Evolutionary conservation across 2,888 invertebrate genomes (phyloP).

Genomic region (Deilephila porcellus): DNA sequence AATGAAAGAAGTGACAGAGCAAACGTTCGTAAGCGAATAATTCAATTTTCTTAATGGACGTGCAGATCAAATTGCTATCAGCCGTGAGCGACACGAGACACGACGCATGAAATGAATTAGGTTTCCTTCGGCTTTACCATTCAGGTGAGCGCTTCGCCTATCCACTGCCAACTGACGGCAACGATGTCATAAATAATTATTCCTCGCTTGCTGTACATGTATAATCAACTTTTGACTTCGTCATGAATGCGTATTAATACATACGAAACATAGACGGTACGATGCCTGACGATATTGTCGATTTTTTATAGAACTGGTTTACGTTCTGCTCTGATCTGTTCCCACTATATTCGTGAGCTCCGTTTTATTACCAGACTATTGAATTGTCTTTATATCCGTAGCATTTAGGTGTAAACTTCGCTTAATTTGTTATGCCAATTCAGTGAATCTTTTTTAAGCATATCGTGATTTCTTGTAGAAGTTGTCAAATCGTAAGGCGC

Average conservation of each 20-base stretch:
- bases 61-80: conserved; percentile 67
- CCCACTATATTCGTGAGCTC: conserved; percentile 51
- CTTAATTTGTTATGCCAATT: conserved; percentile 39
- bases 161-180: conserved; percentile 44
- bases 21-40: conserved; percentile 49
- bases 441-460: background rate
- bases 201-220: conserved; percentile 38
- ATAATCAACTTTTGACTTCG: conserved; percentile 30
- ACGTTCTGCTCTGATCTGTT: conserved; percentile 43
- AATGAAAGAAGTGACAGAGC: conserved; percentile 13
- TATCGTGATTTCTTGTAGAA: background rate
- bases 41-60: conserved; percentile 70
- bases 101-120: conserved; percentile 69
- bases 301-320: conserved; percentile 48
- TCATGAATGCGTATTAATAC: conserved; percentile 37
- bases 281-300: conserved; percentile 43
- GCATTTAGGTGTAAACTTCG: conserved; percentile 42
- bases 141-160: conserved; percentile 51
- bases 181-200: conserved; percentile 54
- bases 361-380: conserved; percentile 45
- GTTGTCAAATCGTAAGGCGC: background rate
- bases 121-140: conserved; percentile 62
- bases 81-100: conserved; percentile 66
- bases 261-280: conserved; percentile 45
- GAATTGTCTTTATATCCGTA: conserved; percentile 51